Conservation (phyloP, 1,140 invertebrate species). For the Protaetia brevitarsis region DNA sequence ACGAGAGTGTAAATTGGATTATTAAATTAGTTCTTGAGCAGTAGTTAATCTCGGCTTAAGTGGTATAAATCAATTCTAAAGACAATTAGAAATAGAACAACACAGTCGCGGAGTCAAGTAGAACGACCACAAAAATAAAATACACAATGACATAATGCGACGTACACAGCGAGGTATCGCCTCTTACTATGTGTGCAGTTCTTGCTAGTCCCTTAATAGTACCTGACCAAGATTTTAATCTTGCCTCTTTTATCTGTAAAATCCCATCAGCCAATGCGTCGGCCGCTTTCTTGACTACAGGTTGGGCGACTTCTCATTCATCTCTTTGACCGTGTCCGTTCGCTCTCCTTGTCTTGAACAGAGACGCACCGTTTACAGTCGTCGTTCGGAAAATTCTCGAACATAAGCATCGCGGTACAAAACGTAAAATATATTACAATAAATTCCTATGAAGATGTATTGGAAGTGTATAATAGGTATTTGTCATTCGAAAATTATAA, state of each 20-base stretch:
- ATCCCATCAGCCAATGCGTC: slow-evolving; percentile 10
- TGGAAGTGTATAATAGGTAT: no score
- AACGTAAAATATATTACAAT: no score
- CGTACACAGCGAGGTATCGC: slow-evolving; percentile 22
- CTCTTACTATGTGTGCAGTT: slow-evolving; percentile 23
- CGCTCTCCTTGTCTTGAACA: not conserved
- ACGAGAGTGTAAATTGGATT: no score
- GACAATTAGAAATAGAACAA: slow-evolving; percentile 10
- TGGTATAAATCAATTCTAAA: no score
- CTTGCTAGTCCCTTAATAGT: slow-evolving; percentile 20
- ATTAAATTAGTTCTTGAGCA: no score
- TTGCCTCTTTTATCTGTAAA: slow-evolving; percentile 15
- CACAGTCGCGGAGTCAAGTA: not conserved
- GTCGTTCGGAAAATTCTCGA: no score
- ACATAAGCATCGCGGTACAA: no score
- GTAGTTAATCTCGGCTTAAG: no score
- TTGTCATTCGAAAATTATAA: no score
- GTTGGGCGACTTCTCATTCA: slow-evolving; percentile 20
- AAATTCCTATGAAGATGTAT: no score
- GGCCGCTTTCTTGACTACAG: slow-evolving; percentile 12
- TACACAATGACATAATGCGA: slow-evolving; percentile 24
- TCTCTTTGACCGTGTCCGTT: slow-evolving; percentile 1
- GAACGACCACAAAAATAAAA: slow-evolving; percentile 6
- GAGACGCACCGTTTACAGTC: no score
- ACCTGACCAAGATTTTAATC: slow-evolving; percentile 23